Conservation (phyloP, 1,140 invertebrate species). For the Lamellibrachia luymesi region DNA sequence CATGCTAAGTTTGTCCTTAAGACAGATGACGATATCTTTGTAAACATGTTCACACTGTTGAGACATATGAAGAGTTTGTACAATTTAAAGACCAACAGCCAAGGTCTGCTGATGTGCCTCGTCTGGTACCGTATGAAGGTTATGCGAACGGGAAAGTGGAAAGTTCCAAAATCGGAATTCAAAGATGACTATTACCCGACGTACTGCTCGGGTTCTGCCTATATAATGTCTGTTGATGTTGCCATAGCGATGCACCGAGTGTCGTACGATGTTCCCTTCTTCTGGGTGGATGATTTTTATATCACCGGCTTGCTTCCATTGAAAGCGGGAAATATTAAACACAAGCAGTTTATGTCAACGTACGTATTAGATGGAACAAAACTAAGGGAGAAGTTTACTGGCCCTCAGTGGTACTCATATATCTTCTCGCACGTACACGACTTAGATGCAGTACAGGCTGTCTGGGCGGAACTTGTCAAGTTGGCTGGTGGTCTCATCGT, state of each 20-base stretch:
- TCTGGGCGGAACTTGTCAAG: constrained; percentile 23
- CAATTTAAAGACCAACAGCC: constrained; percentile 13
- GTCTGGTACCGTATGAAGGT: constrained; percentile 29
- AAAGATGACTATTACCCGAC: constrained; percentile 28
- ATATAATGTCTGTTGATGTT: constrained; percentile 23
- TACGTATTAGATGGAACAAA: constrained; percentile 25
- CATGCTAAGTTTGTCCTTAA: constrained; percentile 62
- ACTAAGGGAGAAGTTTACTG: constrained; percentile 29
- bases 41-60: constrained; percentile 53
- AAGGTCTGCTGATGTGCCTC: constrained; percentile 23
- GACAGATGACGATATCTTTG: constrained; percentile 62
- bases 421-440: constrained; percentile 30
- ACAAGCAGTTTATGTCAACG: constrained; percentile 28
- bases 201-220: constrained; percentile 29
- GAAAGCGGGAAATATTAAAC: constrained; percentile 25
- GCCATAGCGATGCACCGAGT: constrained; percentile 25
- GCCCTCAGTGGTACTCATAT: constrained; percentile 27
- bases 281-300: constrained; percentile 38
- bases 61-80: constrained; percentile 29
- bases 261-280: constrained; percentile 31
- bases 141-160: constrained; percentile 26
- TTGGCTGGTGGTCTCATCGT: constrained; percentile 17
- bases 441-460: constrained; percentile 20
- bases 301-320: constrained; percentile 31
- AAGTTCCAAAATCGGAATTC: constrained; percentile 24